Conservation (phyloP, 1,140 invertebrate genomes). For the Augochlora pura region DNA sequence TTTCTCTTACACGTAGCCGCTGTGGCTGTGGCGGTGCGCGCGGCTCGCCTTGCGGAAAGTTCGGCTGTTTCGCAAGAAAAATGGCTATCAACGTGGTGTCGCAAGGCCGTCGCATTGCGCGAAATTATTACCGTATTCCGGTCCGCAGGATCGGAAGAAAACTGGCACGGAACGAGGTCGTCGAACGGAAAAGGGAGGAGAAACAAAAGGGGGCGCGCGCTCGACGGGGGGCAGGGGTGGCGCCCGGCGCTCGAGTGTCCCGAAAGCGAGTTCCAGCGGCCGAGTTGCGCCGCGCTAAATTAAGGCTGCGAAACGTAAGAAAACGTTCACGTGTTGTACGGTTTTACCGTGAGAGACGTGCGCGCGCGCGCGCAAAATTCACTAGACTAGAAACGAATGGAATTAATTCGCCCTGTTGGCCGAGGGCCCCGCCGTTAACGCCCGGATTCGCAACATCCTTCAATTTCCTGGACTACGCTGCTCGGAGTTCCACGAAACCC, state of each 20-base stretch:
- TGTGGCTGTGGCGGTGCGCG: no score
- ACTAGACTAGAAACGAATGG: neutral
- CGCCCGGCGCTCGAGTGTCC: neutral
- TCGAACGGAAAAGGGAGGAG: constrained; percentile 22
- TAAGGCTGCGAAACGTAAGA: constrained; percentile 22
- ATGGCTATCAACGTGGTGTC: constrained; percentile 10
- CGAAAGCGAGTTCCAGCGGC: neutral
- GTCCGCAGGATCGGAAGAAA: constrained; percentile 34
- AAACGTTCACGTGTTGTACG: neutral
- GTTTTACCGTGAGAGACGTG: constrained; percentile 14
- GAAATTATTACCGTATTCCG: constrained; percentile 32
- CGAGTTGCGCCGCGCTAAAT: constrained; percentile 5
- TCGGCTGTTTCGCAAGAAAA: neutral
- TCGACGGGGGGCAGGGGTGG: neutral
- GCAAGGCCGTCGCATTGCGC: constrained; percentile 38
- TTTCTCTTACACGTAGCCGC: no score
- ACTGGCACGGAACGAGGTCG: constrained; percentile 36
- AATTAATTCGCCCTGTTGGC: neutral
- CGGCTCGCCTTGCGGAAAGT: neutral
- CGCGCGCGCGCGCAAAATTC: neutral
- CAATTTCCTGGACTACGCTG: neutral
- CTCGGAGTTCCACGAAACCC: neutral
- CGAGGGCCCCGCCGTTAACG: no score
- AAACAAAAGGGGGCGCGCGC: constrained; percentile 12
- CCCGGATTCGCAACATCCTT: neutral